Percentiles rank a stretch among this genome's conserved stretches.
These are phyloP conservation scores for Peromyscus melanophrys DNA, from an alignment of 2,797 vertebrate genomes.

Conservation along the genomic window DNA sequence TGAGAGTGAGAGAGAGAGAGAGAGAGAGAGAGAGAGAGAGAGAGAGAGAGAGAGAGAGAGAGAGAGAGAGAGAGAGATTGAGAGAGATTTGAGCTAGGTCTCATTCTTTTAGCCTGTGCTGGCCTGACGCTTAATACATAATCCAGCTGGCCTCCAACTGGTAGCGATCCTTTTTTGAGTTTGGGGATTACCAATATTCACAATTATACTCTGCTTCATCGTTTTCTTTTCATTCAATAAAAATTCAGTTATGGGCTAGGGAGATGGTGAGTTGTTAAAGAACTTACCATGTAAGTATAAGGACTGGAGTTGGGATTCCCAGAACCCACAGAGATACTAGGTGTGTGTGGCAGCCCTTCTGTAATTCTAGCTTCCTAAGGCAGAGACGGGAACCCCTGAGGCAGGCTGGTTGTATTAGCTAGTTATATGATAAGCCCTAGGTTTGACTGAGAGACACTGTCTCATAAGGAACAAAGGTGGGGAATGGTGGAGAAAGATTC, in stretches of 20 bases:
- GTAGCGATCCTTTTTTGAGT: not conserved
- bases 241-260: not conserved
- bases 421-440: not conserved
- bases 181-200: too few species aligned
- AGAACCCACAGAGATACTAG: not conserved
- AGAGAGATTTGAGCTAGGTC: not conserved
- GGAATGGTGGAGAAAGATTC: not conserved
- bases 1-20: too few species aligned
- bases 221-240: not conserved
- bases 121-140: not conserved
- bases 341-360: not conserved
- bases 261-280: not conserved
- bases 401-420: not conserved
- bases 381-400: not conserved
- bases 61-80: too few species aligned
- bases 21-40: too few species aligned
- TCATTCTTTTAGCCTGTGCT: not conserved
- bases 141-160: not conserved
- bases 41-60: too few species aligned
- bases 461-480: not conserved
- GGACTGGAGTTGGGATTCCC: not conserved
- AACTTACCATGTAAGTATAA: not conserved
- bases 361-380: not conserved
- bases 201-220: not conserved
- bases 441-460: not conserved